These are phyloP conservation scores for Pithecia hirsuta DNA, from an alignment of 2,797 vertebrate species.

Conservation along the genomic window DNA sequence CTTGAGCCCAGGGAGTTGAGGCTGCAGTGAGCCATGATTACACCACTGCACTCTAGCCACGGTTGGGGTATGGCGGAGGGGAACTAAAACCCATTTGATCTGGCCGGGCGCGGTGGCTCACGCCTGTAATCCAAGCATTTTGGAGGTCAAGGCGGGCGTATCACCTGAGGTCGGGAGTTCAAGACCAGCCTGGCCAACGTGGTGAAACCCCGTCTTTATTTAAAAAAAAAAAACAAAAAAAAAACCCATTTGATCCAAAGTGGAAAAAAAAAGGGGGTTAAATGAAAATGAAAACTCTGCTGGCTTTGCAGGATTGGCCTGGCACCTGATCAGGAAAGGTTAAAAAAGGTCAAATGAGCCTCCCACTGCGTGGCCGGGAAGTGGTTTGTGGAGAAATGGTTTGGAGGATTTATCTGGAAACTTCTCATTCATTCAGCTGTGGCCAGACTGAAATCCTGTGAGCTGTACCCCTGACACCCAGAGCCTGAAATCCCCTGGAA, in stretches of 20 bases:
- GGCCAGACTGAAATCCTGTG: not conserved
- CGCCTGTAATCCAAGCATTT: too few relatives aligned
- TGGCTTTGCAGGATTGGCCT: not conserved
- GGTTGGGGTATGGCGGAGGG: not conserved
- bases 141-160: too few relatives aligned
- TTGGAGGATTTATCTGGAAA: not conserved
- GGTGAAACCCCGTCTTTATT: too few relatives aligned
- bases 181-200: too few relatives aligned
- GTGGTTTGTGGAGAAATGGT: not conserved
- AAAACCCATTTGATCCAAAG: not conserved
- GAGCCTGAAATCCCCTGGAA: not conserved
- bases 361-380: not conserved
- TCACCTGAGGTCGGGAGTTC: too few relatives aligned
- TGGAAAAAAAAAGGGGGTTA: not conserved
- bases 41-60: not conserved
- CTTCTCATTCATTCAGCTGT: not conserved
- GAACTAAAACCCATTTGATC: not conserved
- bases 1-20: too few relatives aligned
- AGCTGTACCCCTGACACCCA: not conserved
- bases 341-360: not conserved
- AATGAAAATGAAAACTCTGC: not conserved
- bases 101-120: too few relatives aligned
- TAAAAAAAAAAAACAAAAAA: too few relatives aligned
- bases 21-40: too few relatives aligned
- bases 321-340: not conserved